Evolutionary conservation across 2,797 vertebrate species (phyloP).

Genomic region (Xiphorhynchus erythropygius): DNA sequence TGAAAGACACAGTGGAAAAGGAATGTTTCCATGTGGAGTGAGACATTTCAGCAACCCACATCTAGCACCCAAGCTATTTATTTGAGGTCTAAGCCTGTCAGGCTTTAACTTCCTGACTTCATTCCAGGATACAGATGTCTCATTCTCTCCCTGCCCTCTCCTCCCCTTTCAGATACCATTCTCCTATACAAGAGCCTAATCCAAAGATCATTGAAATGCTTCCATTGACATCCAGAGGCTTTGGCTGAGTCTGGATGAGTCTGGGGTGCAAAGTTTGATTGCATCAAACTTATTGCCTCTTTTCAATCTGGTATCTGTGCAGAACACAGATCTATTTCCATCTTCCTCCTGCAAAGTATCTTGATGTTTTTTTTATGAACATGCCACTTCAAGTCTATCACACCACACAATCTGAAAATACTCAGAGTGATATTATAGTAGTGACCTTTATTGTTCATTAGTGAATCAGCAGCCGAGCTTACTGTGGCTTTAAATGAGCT

Average conservation of each 20-base stretch:
- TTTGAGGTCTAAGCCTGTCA: constrained; percentile 37
- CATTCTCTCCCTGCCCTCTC: constrained; percentile 24
- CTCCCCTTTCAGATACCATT: constrained; percentile 9
- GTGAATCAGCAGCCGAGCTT: constrained; percentile 33
- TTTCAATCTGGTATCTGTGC: not conserved
- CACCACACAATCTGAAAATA: not conserved
- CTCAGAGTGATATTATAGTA: not conserved
- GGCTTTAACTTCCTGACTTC: constrained; percentile 41
- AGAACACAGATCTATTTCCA: not conserved
- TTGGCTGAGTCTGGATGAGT: not conserved
- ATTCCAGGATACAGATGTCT: constrained; percentile 53
- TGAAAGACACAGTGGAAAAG: not conserved
- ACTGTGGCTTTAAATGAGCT: constrained; percentile 56
- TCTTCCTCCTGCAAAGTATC: not conserved
- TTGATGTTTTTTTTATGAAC: not conserved
- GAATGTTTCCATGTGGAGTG: not conserved
- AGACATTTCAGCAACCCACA: not conserved
- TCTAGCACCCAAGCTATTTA: not conserved
- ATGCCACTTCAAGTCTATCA: constrained; percentile 10
- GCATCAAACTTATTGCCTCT: not conserved
- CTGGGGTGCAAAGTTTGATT: not conserved
- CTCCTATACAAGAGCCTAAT: not conserved
- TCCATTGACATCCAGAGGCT: not conserved
- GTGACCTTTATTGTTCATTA: constrained; percentile 70
- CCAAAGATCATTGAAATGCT: constrained; percentile 6